Base-by-base conservation (phyloP, 2,113 vertebrate genomes). In the Trachemys scripta region DNA sequence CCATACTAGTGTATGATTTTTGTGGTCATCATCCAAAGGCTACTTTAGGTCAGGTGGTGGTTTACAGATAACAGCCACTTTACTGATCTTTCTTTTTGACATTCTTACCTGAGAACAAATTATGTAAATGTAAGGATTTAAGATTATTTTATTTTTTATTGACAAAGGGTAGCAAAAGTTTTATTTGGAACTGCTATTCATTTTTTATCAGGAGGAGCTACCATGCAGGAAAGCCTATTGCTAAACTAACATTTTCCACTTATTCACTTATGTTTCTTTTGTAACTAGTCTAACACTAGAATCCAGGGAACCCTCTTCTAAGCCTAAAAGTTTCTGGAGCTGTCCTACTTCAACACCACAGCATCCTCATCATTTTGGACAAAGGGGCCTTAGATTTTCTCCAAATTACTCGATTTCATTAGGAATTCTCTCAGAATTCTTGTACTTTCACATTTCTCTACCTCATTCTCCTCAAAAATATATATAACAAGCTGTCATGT, bases 171-270 rank as follows among this genome's bases (percentile, higher is more conserved):
- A 80, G 47, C 29, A 80, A 50, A 80, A 16, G 13, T 38, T 53
- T 47, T 72, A 84, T 19, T 75, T 83, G 24, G 35, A 94, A 87
- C 10, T 1, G 85, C 57, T 57, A 75, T 2, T 50, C 13, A 38
- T 19, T 84, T 38, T 62, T 85, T 24, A 56, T 57, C 24, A 50
- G 50, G 50, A 57, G 24, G 22, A 57, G 24, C 24, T 25, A 57
- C 25, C 22, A 57, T 83, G 16, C 9, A 57, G 17, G 42, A 95
- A 95, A 69, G 65, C 20, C 29, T 88, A 24, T 57, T 57, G 24
- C 50, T 50, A 50, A 50, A 50, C 56, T 27, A 57, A 57, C 56
- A 57, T 57, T 57, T 57, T 57, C 56, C 56, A 57, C 0, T 0
- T n/a, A 27, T 20, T 72, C 53, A 57, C 24, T 38, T 91, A 56